These are phyloP conservation scores for Desoria tigrina DNA, from an alignment of 2,888 invertebrate species.

Conservation along the genomic window DNA sequence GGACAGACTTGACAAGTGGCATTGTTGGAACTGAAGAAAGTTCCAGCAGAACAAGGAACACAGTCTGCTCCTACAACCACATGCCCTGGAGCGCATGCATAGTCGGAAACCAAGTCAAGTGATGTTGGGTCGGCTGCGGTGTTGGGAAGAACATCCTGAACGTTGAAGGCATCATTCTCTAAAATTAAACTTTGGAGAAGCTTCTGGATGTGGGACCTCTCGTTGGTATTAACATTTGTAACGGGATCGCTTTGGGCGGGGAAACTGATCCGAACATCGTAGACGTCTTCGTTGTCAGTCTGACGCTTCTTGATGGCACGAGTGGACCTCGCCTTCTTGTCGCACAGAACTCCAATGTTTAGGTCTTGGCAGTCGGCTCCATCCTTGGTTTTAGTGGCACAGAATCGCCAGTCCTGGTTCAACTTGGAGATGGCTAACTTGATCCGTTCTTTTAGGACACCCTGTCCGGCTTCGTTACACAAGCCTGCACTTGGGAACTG, in stretches of 20 bases:
- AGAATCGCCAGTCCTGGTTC: constrained; percentile 96
- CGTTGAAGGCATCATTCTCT: constrained; percentile 91
- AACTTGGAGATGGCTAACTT: constrained; percentile 83
- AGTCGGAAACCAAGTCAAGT: constrained; percentile 80
- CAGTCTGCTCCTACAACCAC: constrained; percentile 71
- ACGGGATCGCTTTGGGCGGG: constrained; percentile 89
- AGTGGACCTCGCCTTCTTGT: constrained; percentile 61
- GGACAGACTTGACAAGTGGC: constrained; percentile 81
- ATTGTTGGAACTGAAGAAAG: constrained; percentile 71
- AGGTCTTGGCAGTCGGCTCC: constrained; percentile 78
- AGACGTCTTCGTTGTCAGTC: constrained; percentile 67
- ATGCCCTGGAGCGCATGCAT: constrained; percentile 88
- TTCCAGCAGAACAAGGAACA: constrained; percentile 86
- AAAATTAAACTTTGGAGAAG: constrained; percentile 85
- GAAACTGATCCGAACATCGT: constrained; percentile 77
- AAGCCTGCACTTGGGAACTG: constrained; percentile 94
- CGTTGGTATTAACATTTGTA: constrained; percentile 80
- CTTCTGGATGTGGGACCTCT: constrained; percentile 78
- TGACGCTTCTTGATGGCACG: constrained; percentile 62
- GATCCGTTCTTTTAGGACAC: constrained; percentile 84
- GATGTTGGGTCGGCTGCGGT: constrained; percentile 92
- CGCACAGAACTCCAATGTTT: constrained; percentile 87
- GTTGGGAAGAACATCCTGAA: constrained; percentile 87
- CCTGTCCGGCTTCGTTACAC: constrained; percentile 93
- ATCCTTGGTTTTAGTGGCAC: constrained; percentile 83